phyloP scores from a whole-genome alignment of 2,888 invertebrate species.

The Anoncus sp. region DNA sequence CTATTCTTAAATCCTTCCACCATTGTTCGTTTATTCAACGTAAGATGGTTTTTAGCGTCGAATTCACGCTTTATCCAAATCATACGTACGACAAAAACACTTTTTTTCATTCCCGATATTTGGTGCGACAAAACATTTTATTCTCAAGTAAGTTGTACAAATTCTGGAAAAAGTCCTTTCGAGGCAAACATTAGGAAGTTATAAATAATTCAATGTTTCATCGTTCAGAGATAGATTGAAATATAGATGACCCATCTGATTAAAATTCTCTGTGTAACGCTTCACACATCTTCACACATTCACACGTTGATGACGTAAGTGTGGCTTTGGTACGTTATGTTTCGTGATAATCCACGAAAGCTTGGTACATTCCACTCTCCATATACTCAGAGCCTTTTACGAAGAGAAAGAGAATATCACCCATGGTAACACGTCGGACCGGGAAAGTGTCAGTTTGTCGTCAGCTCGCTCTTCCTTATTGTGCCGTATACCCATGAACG shows the following conservation, averaged over 20 bases:
- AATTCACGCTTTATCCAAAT: too few species aligned
- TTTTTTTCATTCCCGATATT: too few species aligned
- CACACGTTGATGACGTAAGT: conserved; percentile 38
- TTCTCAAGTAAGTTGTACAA: conserved; percentile 16
- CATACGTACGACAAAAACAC: too few species aligned
- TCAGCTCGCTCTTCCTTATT: conserved; percentile 28
- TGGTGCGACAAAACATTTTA: neutral
- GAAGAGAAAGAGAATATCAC: conserved; percentile 14
- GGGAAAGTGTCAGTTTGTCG: conserved; percentile 48
- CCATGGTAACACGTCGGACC: conserved; percentile 14
- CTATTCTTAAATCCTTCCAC: too few species aligned
- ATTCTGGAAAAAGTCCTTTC: neutral
- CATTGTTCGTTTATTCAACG: too few species aligned
- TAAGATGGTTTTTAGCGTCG: too few species aligned
- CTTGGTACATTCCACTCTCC: neutral
- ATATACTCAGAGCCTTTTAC: conserved; percentile 6
- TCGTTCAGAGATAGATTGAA: neutral
- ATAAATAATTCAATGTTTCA: neutral
- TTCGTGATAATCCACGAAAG: neutral
- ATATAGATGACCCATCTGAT: neutral
- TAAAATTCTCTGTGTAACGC: conserved; percentile 17
- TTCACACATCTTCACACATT: neutral
- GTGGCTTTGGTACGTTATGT: neutral
- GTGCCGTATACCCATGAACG: neutral
- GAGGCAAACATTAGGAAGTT: neutral